These are phyloP conservation scores for Torymus auratus DNA, from an alignment of 2,888 invertebrate genomes.

Conservation along the genomic window DNA sequence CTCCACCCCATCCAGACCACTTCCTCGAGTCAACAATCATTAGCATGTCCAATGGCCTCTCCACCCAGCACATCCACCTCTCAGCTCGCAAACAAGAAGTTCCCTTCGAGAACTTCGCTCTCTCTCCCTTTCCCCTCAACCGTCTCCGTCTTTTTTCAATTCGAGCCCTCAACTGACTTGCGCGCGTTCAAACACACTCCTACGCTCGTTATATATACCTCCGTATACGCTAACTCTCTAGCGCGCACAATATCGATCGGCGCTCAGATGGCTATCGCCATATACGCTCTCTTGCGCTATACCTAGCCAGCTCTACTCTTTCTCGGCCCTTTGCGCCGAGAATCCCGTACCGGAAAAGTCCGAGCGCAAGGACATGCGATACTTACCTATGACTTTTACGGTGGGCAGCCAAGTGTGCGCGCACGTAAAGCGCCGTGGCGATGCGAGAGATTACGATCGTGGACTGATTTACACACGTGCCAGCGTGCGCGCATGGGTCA, in stretches of 20 bases:
- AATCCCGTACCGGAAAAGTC: constrained; percentile 30
- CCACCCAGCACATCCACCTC: too few relatives aligned
- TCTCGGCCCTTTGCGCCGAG: constrained; percentile 14
- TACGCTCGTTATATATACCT: too few relatives aligned
- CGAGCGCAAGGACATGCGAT: constrained; percentile 25
- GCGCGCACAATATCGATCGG: constrained; percentile 40
- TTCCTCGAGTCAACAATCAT: too few relatives aligned
- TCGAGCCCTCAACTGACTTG: too few relatives aligned
- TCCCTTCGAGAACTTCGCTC: too few relatives aligned
- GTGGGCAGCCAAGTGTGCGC: neutral
- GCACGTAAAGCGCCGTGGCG: neutral
- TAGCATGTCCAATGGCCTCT: too few relatives aligned
- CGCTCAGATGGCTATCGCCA: constrained; percentile 34
- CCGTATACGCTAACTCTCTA: neutral
- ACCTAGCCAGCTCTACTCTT: neutral
- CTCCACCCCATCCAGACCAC: too few relatives aligned
- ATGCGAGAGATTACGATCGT: constrained; percentile 34
- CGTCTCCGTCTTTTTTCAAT: too few relatives aligned
- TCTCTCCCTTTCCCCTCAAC: too few relatives aligned
- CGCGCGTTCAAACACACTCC: too few relatives aligned
- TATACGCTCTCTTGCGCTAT: too few relatives aligned
- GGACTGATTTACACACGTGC: constrained; percentile 34
- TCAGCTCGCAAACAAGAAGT: too few relatives aligned
- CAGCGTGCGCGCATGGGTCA: constrained; percentile 21
- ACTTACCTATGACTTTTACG: constrained; percentile 5